Conservation (phyloP, 2,113 vertebrate species). For the Crotalus horridus region DNA sequence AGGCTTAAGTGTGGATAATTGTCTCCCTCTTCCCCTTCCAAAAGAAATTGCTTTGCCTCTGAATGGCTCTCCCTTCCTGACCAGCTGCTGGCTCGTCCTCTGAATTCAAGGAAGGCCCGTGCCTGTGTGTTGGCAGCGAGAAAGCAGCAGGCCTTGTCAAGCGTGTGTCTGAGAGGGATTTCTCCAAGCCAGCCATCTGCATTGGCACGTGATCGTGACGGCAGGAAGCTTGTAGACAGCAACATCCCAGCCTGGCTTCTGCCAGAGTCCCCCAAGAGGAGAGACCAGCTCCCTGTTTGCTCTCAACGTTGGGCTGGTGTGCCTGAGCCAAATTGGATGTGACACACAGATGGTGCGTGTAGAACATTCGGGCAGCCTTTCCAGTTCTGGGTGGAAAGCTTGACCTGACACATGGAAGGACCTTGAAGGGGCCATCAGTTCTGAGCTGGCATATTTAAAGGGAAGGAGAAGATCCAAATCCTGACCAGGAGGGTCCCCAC, state of each 20-base stretch:
- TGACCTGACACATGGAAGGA: rapidly evolving
- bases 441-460: constrained; percentile 48
- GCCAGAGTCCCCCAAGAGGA: background rate
- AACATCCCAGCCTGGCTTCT: background rate
- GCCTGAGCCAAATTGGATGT: background rate
- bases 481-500: constrained; percentile 30
- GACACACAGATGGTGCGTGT: background rate
- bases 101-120: background rate
- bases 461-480: background rate
- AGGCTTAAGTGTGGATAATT: background rate
- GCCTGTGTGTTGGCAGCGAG: background rate
- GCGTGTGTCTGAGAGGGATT: background rate
- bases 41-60: background rate
- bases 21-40: background rate
- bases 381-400: background rate
- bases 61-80: background rate
- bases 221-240: background rate
- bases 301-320: background rate
- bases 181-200: constrained; percentile 8
- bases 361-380: background rate
- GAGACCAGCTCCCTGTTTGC: background rate
- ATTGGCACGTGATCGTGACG: constrained; percentile 14
- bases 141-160: background rate
- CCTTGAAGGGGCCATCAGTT: constrained; percentile 34
- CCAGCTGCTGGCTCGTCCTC: background rate